phyloP scores from a whole-genome alignment of 2,113 vertebrate genomes.

The Eira barbara region DNA sequence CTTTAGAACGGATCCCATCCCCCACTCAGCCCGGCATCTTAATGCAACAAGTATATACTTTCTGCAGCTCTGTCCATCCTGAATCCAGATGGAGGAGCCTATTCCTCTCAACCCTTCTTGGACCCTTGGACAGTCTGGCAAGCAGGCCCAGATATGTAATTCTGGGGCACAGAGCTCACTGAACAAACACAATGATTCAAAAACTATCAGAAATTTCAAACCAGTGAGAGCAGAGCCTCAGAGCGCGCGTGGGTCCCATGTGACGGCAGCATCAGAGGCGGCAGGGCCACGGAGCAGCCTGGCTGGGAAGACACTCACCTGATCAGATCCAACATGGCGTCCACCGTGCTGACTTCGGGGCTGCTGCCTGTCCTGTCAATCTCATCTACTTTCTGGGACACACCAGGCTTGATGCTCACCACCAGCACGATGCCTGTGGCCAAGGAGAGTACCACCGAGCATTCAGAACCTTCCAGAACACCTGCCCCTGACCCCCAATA shows the following conservation, averaged over 20 bases:
- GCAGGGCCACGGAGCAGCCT: not conserved
- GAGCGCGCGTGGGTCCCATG: not conserved
- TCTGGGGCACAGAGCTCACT: not conserved
- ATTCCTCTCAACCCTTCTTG: not conserved
- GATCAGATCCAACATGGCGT: conserved; percentile 95
- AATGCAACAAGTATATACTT: not conserved
- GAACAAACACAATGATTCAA: not conserved
- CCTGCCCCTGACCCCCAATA: not conserved
- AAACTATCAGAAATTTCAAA: not conserved
- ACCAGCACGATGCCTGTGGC: conserved; percentile 93
- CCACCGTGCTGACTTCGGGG: conserved; percentile 93
- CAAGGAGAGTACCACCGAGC: conserved; percentile 21
- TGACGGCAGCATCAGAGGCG: not conserved
- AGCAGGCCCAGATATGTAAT: not conserved
- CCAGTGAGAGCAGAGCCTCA: not conserved
- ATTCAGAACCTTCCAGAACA: conserved; percentile 8
- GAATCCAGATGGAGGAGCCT: not conserved
- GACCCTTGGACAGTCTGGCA: not conserved
- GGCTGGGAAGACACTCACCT: conserved; percentile 83
- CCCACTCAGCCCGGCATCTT: not conserved
- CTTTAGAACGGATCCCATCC: not conserved
- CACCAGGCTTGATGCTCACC: conserved; percentile 94
- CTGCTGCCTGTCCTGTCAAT: conserved; percentile 91
- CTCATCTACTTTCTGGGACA: conserved; percentile 88
- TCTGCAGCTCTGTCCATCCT: not conserved